Evolutionary conservation across 2,888 invertebrate genomes (phyloP), one percentile per base, ranked within the genome.

Genomic region (Amiota communis): DNA sequence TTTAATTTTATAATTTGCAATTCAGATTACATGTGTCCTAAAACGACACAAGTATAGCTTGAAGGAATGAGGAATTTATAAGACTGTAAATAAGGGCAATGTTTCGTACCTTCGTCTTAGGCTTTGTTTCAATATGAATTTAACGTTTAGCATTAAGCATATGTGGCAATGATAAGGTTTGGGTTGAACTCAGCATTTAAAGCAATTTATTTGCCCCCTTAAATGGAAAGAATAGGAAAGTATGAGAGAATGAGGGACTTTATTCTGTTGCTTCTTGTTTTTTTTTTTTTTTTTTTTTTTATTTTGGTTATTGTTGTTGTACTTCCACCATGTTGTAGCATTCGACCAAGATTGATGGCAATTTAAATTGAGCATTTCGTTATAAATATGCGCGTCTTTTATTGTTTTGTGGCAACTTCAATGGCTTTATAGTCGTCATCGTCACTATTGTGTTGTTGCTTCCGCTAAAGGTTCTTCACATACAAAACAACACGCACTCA

Each of bases 311-410:
- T 57, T 46, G 51, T 61, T 71, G 71, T 64, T 64, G 71, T 65
- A 36, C 46, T 53, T 71, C 53, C 48, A 65, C 15, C 17, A 72
- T 53, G 36, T 36, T 51, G 70, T 77, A 76, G 78, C 76, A 79
- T 80, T 84, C 79, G 74, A 83, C 81, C 80, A 85, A 80, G 83
- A 86, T 85, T 85, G 86, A 86, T 85, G 85, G 81, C 86, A 86
- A 86, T 86, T 86, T 86, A 86, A 86, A 86, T 86, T 86, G 83
- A 86, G 84, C 82, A 83, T 83, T 85, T 86, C 84, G 86, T 83
- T 85, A 86, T 86, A 86, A 85, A 85, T 85, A 85, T 84, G 84
- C 80, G 79, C 83, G 83, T 84, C 79, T 80, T 82, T 84, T 77
- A 85, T 85, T 82, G 80, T 84, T 83, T 79, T 81, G 80, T 77